Evolutionary conservation across 2,797 vertebrate species (phyloP).

Genomic region (Tolypeutes matacus): DNA sequence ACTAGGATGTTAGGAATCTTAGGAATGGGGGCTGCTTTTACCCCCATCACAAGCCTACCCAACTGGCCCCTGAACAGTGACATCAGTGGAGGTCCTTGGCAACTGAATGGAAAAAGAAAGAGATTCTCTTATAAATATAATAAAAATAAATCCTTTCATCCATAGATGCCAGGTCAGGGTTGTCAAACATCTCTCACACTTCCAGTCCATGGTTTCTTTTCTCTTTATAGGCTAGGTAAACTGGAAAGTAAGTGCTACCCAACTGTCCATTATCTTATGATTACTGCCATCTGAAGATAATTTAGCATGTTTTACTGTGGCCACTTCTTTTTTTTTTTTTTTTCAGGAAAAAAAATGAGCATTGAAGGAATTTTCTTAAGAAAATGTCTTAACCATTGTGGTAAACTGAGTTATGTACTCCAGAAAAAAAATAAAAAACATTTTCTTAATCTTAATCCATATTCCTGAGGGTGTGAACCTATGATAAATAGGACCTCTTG

Average conservation of each 20-base stretch:
- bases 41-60: not conserved
- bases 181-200: not conserved
- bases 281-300: slow-evolving; percentile 61
- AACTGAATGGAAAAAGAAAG: slow-evolving; percentile 1
- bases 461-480: no score
- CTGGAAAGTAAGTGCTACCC: slow-evolving; percentile 37
- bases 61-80: not conserved
- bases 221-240: slow-evolving; percentile 22
- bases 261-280: slow-evolving; percentile 48
- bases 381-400: no score
- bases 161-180: not conserved
- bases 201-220: not conserved
- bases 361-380: no score
- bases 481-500: no score
- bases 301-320: slow-evolving; percentile 44
- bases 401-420: no score
- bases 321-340: not conserved
- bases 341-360: no score
- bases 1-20: not conserved
- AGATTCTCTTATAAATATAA: not conserved
- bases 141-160: not conserved
- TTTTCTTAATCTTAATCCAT: no score
- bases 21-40: not conserved
- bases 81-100: not conserved
- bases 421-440: no score